Evolutionary conservation across 2,113 vertebrate species (phyloP), one percentile per base, ranked within the genome.

Genomic region (Ranitomeya imitator): DNA sequence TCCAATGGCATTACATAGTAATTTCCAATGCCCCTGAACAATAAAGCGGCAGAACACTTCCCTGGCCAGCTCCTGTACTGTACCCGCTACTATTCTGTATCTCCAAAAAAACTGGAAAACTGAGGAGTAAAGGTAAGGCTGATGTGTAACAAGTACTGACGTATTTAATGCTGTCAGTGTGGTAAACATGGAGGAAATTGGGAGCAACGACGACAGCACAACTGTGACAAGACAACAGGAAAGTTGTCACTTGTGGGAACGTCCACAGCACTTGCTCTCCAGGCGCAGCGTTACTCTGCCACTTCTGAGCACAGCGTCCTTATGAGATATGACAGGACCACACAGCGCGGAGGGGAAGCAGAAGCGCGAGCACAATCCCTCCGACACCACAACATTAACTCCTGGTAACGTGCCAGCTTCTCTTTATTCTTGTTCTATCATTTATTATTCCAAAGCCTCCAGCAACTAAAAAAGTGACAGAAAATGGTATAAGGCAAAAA

Each of bases 291-390:
- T 37, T 84, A 16, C 67, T 31, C 52, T 57, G 54, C 65, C 23
- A 55, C n/a, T 31, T 51, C 57, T 16, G 21, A 23, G 37, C 0
- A 78, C 73, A 86, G 65, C 65, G 12, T 23, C 16, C 10, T 23
- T 23, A 79, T 86, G 63, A 54, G 73, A 52, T 78, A 65, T 78
- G 85, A 86, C 83, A 71, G 82, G 13, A 73, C 71, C 31, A 18
- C 76, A 23, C 74, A 19, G 18, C 73, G 26, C 78, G 59, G 7
- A 78, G 31, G 26, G 26, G 63, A 26, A 74, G 55, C 74, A 86
- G 16, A 59, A 79, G 73, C 45, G 65, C 63, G 63, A 52, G 85
- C 63, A 26, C 16, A 86, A 78, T 78, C 51, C 23, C 54, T 85
- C 57, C 55, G n/a, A 61, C n/a, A n/a, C 55, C 52, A 57, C 85